Evolutionary conservation across 2,113 vertebrate genomes (phyloP).

Genomic region (Sebastes schlegelii): DNA sequence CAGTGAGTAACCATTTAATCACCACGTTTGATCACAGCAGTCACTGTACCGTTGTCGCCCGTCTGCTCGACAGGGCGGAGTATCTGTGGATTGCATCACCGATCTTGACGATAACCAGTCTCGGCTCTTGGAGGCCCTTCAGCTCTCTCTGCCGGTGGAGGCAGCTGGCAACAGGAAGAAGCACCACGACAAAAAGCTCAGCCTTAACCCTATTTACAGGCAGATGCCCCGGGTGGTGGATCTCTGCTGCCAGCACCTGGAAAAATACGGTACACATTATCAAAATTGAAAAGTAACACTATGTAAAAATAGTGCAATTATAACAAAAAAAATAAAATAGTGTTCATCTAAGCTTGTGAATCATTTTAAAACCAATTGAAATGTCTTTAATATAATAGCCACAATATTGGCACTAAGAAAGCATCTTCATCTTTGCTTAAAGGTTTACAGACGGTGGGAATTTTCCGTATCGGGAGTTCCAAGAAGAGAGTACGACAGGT

Average conservation of each 20-base stretch:
- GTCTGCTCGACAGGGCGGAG: constrained; percentile 88
- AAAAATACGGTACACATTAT: constrained; percentile 90
- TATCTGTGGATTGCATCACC: constrained; percentile 99
- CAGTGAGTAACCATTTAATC: background rate
- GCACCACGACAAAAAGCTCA: constrained; percentile 92
- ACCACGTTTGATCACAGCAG: background rate
- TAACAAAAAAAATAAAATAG: too few species aligned
- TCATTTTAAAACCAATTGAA: background rate
- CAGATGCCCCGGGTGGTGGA: constrained; percentile 96
- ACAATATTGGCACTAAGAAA: constrained; percentile 5
- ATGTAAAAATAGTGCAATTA: background rate
- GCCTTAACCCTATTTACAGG: constrained; percentile 97
- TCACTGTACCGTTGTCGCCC: constrained; percentile 30
- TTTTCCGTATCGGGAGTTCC: constrained; percentile 98
- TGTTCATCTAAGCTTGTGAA: background rate
- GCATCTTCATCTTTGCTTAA: constrained; percentile 40
- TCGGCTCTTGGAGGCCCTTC: constrained; percentile 94
- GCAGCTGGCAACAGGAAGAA: constrained; percentile 92
- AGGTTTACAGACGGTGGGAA: constrained; percentile 97
- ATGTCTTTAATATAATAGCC: background rate
- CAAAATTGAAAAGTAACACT: background rate
- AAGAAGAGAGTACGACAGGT: constrained; percentile 99
- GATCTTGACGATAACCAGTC: constrained; percentile 98
- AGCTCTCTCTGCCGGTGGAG: constrained; percentile 95
- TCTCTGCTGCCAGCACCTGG: constrained; percentile 97